phyloP scores from a whole-genome alignment of 2,888 invertebrate species.

The Petrolisthes manimaculis region DNA sequence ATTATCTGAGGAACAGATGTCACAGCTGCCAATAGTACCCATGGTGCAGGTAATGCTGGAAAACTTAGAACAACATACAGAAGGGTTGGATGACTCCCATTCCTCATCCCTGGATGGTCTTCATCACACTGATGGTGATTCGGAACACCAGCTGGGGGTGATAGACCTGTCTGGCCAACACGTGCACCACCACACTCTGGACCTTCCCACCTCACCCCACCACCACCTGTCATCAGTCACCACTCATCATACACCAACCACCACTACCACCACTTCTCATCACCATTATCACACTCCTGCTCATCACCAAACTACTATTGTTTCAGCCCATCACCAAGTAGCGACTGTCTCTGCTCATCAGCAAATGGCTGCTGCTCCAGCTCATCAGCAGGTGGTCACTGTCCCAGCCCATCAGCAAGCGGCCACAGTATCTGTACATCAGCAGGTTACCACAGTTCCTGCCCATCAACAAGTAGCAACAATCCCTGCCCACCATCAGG shows the following conservation, averaged over 20 bases:
- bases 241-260: conserved; percentile 10
- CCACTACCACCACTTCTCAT: conserved; percentile 10
- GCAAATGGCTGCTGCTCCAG: neutral
- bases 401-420: conserved; percentile 8
- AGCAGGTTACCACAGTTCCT: conserved; percentile 6
- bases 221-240: conserved; percentile 13
- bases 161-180: conserved; percentile 59
- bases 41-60: conserved; percentile 52
- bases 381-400: conserved; percentile 25
- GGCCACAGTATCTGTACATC: conserved; percentile 23
- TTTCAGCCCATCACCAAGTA: conserved; percentile 17
- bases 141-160: conserved; percentile 46
- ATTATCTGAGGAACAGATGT: conserved; percentile 38
- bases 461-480: conserved; percentile 26
- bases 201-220: conserved; percentile 2
- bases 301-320: conserved; percentile 32
- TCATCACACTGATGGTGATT: neutral
- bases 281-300: conserved; percentile 15
- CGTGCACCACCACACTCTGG: conserved; percentile 36
- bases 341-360: conserved; percentile 40
- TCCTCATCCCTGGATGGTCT: conserved; percentile 20
- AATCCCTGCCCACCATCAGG: conserved; percentile 27
- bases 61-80: conserved; percentile 34
- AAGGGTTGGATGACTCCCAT: conserved; percentile 32
- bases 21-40: conserved; percentile 48